Conservation (phyloP, 2,888 invertebrate species). For the Lepidocyrtoides sp. region DNA sequence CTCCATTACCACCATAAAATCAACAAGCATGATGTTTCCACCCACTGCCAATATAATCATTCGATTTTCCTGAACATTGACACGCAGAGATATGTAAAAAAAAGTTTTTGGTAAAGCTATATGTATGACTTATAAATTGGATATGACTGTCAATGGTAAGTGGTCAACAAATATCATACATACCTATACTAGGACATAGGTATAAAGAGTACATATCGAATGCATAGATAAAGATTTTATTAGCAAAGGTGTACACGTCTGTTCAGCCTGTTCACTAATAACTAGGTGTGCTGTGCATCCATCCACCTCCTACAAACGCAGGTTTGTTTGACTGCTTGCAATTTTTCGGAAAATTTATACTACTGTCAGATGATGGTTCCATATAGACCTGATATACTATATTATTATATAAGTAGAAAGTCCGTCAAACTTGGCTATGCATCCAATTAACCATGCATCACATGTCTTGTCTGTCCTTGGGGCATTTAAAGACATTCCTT, state of each 20-base stretch:
- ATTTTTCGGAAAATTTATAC: neutral
- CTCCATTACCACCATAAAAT: conserved; percentile 40
- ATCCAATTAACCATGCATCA: conserved; percentile 32
- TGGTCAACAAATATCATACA: neutral
- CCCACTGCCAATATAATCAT: conserved; percentile 53
- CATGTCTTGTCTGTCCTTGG: conserved; percentile 2
- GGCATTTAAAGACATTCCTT: conserved; percentile 34
- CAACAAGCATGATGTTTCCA: conserved; percentile 49
- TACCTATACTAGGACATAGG: too few species aligned
- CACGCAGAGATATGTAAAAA: conserved; percentile 34
- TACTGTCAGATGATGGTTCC: too few species aligned
- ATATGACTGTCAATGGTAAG: neutral
- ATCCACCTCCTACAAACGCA: neutral
- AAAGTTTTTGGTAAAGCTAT: conserved; percentile 12
- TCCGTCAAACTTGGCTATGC: conserved; percentile 10
- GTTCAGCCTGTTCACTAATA: neutral
- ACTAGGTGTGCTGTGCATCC: neutral
- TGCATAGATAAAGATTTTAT: neutral
- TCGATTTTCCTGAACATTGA: conserved; percentile 33
- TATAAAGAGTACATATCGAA: neutral
- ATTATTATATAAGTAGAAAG: too few species aligned
- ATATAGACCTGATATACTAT: too few species aligned
- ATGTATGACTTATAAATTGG: conserved; percentile 26
- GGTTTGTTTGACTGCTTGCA: neutral
- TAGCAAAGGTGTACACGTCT: neutral